Percentiles rank a stretch among this genome's conserved stretches.
phyloP scores from a whole-genome alignment of 2,888 invertebrate species.

The Synergus umbraculus region DNA sequence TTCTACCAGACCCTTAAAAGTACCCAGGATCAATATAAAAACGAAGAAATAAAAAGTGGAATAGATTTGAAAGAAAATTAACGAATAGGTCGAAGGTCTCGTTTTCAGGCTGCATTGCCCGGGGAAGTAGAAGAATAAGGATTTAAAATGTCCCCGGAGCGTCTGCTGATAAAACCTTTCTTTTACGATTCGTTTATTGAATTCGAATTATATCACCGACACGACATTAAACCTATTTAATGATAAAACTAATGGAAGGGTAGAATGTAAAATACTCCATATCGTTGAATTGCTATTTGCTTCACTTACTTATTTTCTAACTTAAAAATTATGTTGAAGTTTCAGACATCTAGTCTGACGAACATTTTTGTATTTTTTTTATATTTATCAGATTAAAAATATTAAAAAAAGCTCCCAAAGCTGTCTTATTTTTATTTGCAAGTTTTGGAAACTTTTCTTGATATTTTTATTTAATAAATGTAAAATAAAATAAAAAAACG shows the following conservation, averaged over 20 bases:
- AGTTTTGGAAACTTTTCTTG: too few species aligned
- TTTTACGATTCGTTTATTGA: constrained; percentile 3
- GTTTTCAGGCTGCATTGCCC: neutral
- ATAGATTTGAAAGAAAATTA: constrained; percentile 7
- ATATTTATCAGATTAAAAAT: too few species aligned
- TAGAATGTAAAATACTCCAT: neutral
- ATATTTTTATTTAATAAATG: too few species aligned
- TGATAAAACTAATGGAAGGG: neutral
- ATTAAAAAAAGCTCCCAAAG: too few species aligned
- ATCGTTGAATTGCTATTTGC: neutral
- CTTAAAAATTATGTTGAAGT: too few species aligned
- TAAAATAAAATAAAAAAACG: too few species aligned
- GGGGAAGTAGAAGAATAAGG: neutral
- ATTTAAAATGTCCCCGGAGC: neutral
- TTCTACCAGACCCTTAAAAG: constrained; percentile 6
- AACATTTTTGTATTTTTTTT: too few species aligned
- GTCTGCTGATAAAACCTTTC: constrained; percentile 13
- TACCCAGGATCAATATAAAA: neutral
- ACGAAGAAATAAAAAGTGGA: neutral
- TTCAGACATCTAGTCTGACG: too few species aligned
- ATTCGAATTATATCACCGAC: neutral
- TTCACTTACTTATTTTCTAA: neutral
- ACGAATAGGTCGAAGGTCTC: neutral
- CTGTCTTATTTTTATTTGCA: too few species aligned
- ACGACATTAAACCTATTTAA: neutral